phyloP scores from a whole-genome alignment of 2,113 vertebrate genomes.

The Scopus umbretta region DNA sequence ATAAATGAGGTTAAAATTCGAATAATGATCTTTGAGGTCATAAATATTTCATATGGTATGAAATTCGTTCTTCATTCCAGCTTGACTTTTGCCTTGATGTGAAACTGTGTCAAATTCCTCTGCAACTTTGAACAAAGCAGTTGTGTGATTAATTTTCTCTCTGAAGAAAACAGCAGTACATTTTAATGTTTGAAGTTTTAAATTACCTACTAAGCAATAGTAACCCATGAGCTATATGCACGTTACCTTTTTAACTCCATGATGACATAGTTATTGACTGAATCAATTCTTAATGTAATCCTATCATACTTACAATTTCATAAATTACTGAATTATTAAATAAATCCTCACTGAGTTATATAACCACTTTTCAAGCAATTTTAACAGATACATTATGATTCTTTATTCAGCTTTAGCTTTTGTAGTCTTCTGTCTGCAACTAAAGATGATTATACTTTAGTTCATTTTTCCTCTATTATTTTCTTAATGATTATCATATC shows the following conservation, averaged over 20 bases:
- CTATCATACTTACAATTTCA: neutral
- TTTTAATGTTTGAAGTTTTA: neutral
- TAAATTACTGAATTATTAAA: neutral
- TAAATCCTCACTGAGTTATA: neutral
- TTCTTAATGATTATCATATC: neutral
- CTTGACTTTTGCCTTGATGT: neutral
- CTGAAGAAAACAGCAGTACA: neutral
- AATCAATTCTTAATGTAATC: neutral
- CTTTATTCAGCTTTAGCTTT: neutral
- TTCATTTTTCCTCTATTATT: neutral
- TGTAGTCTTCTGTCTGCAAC: neutral
- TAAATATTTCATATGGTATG: constrained; percentile 18
- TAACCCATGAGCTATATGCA: neutral
- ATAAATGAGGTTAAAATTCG: constrained; percentile 24
- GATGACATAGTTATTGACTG: neutral
- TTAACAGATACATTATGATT: neutral
- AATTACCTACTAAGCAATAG: neutral
- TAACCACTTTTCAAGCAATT: neutral
- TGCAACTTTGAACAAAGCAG: neutral
- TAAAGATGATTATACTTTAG: neutral
- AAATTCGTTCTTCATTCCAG: neutral
- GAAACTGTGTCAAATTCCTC: neutral
- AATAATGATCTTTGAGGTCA: neutral
- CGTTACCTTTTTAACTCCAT: neutral
- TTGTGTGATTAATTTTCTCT: neutral